phyloP scores from a whole-genome alignment of 2,888 invertebrate species.

The Blomia tropicalis region DNA sequence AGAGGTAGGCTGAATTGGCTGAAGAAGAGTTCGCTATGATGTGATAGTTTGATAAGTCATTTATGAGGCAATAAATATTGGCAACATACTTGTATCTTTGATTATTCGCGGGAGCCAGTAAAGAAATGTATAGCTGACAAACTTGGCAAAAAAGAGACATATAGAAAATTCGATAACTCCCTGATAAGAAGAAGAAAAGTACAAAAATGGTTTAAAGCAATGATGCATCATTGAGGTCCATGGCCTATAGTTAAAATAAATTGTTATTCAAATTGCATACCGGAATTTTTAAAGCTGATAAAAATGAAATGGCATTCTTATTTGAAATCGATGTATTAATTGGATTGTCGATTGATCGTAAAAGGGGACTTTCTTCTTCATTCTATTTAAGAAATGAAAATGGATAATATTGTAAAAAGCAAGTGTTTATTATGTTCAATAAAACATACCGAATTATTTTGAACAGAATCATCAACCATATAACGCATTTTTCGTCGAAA shows the following conservation, averaged over 20 bases:
- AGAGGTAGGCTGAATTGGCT: conserved; percentile 36
- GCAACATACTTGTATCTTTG: conserved; percentile 55
- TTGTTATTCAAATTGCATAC: conserved; percentile 35
- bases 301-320: conserved; percentile 52
- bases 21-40: conserved; percentile 47
- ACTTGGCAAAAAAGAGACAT: conserved; percentile 83
- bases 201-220: background rate
- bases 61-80: background rate
- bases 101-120: conserved; percentile 91
- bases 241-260: too few relatives aligned
- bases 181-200: conserved; percentile 34
- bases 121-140: conserved; percentile 89
- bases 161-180: conserved; percentile 84
- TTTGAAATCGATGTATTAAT: conserved; percentile 20
- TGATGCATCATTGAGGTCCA: too few relatives aligned
- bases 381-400: conserved; percentile 21
- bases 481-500: conserved; percentile 9
- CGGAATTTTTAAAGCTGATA: conserved; percentile 63
- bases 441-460: background rate
- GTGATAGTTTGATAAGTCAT: background rate
- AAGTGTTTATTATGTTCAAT: background rate
- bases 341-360: conserved; percentile 25
- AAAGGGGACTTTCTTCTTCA: conserved; percentile 33
- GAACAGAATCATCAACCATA: background rate
- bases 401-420: background rate